Evolutionary conservation across 2,113 vertebrate genomes (phyloP).

Genomic region (Nibea coibor): DNA sequence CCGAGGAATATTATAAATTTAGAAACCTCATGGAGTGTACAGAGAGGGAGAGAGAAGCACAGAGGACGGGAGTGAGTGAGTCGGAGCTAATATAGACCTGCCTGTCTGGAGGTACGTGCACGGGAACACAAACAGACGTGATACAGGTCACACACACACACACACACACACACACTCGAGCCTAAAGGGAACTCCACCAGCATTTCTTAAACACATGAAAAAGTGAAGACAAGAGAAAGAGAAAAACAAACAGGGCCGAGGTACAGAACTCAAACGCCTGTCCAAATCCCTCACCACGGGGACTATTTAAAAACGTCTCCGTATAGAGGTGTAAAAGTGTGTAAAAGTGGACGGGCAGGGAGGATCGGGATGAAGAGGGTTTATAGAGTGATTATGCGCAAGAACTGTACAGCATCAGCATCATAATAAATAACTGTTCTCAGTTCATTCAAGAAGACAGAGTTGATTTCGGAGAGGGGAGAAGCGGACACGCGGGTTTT

Average conservation of each 20-base stretch:
- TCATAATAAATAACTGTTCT: neutral
- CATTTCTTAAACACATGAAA: conserved; percentile 45
- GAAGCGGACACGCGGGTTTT: conserved; percentile 14
- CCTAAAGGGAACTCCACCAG: conserved; percentile 31
- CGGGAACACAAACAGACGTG: neutral
- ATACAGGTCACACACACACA: conserved; percentile 19
- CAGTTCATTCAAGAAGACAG: conserved; percentile 28
- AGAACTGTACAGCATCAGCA: conserved; percentile 20
- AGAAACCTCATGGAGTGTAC: conserved; percentile 11
- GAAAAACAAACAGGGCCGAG: conserved; percentile 18
- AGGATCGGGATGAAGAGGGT: neutral
- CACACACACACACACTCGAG: neutral
- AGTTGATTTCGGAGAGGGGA: neutral
- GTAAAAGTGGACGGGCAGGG: conserved; percentile 36
- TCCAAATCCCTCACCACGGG: conserved; percentile 52
- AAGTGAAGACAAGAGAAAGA: neutral
- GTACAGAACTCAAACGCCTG: conserved; percentile 55
- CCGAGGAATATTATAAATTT: conserved; percentile 47
- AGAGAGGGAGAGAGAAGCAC: conserved; percentile 15
- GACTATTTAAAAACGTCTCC: conserved; percentile 53
- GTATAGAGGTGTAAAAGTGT: too few relatives aligned
- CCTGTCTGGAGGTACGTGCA: conserved; percentile 5
- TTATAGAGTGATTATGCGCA: conserved; percentile 14
- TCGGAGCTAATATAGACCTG: conserved; percentile 20
- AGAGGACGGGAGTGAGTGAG: neutral